These are phyloP conservation scores for Indicator indicator DNA, from an alignment of 2,113 vertebrate genomes.

Conservation along the genomic window DNA sequence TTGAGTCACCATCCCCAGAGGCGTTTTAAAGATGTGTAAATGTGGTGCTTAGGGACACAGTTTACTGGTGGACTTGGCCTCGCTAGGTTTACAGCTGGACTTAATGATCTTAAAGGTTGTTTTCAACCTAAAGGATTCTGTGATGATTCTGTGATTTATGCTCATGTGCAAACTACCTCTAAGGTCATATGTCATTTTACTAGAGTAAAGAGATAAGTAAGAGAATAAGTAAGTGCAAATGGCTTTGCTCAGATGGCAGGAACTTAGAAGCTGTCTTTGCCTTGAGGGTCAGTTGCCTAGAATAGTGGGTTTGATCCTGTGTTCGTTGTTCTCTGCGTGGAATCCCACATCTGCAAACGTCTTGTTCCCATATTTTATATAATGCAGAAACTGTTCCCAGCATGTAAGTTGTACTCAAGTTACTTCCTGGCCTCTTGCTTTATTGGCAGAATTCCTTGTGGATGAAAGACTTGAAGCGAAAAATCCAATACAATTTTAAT, in stretches of 20 bases:
- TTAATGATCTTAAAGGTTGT: neutral
- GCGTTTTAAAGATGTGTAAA: neutral
- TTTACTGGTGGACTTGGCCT: neutral
- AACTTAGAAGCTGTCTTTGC: neutral
- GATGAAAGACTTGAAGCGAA: neutral
- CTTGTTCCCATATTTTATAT: neutral
- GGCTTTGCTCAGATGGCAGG: neutral
- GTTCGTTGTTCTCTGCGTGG: neutral
- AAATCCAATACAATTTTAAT: neutral
- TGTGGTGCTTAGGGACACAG: too few species aligned
- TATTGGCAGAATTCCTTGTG: neutral
- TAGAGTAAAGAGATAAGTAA: neutral
- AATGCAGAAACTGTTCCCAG: neutral
- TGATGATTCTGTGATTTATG: neutral
- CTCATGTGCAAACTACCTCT: neutral
- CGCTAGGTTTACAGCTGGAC: neutral
- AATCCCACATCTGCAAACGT: neutral
- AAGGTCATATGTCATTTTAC: neutral
- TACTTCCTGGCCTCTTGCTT: neutral
- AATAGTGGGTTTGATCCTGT: neutral
- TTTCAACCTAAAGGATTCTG: neutral
- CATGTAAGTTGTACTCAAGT: neutral
- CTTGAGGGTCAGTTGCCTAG: neutral
- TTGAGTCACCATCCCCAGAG: neutral
- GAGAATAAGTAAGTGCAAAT: neutral